phyloP scores from a whole-genome alignment of 2,888 invertebrate species.

The Furcula furcula region DNA sequence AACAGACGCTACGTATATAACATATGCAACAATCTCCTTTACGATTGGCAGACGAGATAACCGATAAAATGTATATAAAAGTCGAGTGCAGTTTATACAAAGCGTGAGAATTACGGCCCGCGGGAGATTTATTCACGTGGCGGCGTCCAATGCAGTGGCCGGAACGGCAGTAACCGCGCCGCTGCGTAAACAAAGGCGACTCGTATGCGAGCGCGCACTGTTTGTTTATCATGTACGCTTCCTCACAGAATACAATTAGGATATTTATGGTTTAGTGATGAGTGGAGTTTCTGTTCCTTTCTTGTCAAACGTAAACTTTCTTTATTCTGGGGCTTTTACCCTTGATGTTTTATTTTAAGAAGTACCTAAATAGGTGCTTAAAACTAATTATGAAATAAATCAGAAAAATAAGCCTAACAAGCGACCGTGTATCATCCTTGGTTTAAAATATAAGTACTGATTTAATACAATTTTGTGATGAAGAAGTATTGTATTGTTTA shows the following conservation, averaged over 20 bases:
- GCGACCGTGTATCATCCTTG: no score
- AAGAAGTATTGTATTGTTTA: no score
- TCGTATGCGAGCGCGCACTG: conserved; percentile 25
- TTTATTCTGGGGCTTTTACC: no score
- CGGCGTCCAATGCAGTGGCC: conserved; percentile 50
- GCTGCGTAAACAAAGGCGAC: conserved; percentile 39
- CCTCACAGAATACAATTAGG: conserved; percentile 9
- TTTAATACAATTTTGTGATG: no score
- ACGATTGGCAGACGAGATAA: conserved; percentile 18
- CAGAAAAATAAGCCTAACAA: no score
- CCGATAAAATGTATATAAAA: conserved; percentile 26
- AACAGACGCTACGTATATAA: no score
- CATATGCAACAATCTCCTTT: background rate
- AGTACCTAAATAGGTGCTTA: no score
- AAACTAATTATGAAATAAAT: no score
- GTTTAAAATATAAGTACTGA: no score
- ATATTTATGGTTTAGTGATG: conserved; percentile 14
- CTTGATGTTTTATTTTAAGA: no score
- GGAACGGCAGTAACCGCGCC: conserved; percentile 34
- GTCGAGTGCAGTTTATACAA: conserved; percentile 24
- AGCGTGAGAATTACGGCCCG: conserved; percentile 27
- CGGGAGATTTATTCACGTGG: conserved; percentile 37
- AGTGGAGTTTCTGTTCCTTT: conserved; percentile 3
- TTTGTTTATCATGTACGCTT: conserved; percentile 24
- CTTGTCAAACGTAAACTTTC: no score